Conservation (phyloP, 1,140 invertebrate species). For the Drosophila lacertosa region DNA sequence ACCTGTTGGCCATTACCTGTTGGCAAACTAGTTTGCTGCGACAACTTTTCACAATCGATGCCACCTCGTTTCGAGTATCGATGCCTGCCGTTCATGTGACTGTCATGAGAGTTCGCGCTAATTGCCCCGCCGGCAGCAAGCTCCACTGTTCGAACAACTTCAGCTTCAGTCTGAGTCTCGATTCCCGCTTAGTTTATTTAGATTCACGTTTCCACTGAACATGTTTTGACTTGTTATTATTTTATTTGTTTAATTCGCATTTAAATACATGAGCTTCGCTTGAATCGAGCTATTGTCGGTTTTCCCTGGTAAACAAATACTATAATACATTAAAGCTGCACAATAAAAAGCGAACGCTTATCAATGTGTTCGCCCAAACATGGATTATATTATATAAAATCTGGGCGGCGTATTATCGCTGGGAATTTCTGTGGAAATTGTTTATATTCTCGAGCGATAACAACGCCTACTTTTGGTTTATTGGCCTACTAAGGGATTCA, state of each 20-base stretch:
- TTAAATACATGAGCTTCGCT: constrained; percentile 1
- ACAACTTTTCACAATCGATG: constrained; percentile 16
- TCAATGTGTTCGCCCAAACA: constrained; percentile 29
- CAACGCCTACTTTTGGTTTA: not conserved
- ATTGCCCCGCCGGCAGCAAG: constrained; percentile 6
- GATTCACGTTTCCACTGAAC: constrained; percentile 11
- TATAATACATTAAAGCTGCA: not conserved
- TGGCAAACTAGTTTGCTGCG: constrained; percentile 20
- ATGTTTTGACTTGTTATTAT: constrained; percentile 36
- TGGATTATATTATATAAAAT: constrained; percentile 14
- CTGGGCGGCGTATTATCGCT: constrained; percentile 12
- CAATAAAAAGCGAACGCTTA: constrained; percentile 12
- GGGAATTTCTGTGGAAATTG: constrained; percentile 37
- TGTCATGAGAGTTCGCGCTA: constrained; percentile 66
- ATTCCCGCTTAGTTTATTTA: constrained; percentile 20
- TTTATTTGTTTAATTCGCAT: constrained; percentile 15
- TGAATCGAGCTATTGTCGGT: not conserved
- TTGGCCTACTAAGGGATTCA: constrained; percentile 4
- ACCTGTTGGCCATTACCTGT: constrained; percentile 32
- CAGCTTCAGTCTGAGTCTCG: not conserved
- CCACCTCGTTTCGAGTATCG: not conserved
- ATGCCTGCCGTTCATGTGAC: constrained; percentile 53
- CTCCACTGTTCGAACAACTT: too few relatives aligned
- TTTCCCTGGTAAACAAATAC: constrained; percentile 16
- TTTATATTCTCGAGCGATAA: constrained; percentile 3